These are phyloP conservation scores for Alca torda DNA, from an alignment of 2,797 vertebrate species.

Conservation along the genomic window DNA sequence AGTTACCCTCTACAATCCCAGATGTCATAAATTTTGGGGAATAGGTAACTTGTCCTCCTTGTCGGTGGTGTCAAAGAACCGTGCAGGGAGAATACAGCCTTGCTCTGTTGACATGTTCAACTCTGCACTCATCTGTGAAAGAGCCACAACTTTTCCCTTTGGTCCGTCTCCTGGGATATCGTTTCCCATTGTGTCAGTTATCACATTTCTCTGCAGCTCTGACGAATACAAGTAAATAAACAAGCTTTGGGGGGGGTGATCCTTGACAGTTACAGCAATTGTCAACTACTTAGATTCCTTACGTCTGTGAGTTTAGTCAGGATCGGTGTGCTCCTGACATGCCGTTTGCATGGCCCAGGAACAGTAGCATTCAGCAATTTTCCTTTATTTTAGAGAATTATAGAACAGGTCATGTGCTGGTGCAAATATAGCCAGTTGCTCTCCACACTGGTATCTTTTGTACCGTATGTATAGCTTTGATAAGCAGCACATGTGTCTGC, in stretches of 20 bases:
- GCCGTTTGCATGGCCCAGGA: not conserved
- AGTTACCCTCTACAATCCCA: not conserved
- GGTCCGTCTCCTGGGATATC: not conserved
- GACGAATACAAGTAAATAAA: not conserved
- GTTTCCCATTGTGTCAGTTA: not conserved
- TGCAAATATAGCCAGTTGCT: conserved; percentile 23
- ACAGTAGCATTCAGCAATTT: conserved; percentile 19
- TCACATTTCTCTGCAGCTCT: not conserved
- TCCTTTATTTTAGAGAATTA: conserved; percentile 54
- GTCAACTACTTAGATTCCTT: not conserved
- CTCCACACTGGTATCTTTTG: conserved; percentile 9
- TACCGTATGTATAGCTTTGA: conserved; percentile 44
- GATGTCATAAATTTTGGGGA: not conserved
- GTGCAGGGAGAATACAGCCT: not conserved
- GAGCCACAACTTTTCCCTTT: not conserved
- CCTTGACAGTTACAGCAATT: not conserved
- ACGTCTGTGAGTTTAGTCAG: not conserved
- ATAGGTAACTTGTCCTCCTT: not conserved
- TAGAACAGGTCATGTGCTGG: not conserved
- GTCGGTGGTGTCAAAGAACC: not conserved
- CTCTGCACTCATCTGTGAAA: not conserved
- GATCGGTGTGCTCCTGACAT: not conserved
- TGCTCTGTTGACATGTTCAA: not conserved
- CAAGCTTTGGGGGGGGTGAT: not conserved
- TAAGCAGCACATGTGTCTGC: conserved; percentile 59